These are phyloP conservation scores for Synergus japonicus DNA, from an alignment of 2,888 invertebrate genomes.

Conservation along the genomic window DNA sequence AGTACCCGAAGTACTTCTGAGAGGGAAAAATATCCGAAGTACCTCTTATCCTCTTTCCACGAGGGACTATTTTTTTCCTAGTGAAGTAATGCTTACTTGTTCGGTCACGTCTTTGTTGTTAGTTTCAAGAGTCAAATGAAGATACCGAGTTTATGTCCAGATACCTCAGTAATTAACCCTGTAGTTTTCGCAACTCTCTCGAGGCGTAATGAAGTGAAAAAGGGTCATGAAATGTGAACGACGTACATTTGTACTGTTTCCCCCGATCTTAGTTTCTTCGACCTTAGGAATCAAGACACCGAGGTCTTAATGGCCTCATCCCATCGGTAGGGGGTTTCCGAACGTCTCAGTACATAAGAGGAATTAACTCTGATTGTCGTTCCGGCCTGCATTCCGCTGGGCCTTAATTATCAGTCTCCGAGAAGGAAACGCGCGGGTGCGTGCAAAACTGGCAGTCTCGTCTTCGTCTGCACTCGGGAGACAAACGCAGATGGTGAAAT, in stretches of 20 bases:
- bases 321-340: slow-evolving; percentile 13
- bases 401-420: slow-evolving; percentile 52
- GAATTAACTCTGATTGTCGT: slow-evolving; percentile 54
- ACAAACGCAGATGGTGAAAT: slow-evolving; percentile 39
- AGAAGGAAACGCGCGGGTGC: slow-evolving; percentile 45
- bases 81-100: neutral
- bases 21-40: too few species aligned
- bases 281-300: slow-evolving; percentile 6
- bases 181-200: slow-evolving; percentile 2
- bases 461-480: slow-evolving; percentile 29
- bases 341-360: slow-evolving; percentile 10
- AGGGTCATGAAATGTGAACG: slow-evolving; percentile 25
- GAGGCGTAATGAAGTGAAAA: slow-evolving; percentile 28
- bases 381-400: slow-evolving; percentile 49
- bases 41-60: neutral
- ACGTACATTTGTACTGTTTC: slow-evolving; percentile 30
- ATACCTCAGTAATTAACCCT: slow-evolving; percentile 31
- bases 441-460: neutral
- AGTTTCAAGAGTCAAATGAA: slow-evolving; percentile 28
- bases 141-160: slow-evolving; percentile 14
- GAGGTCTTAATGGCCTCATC: slow-evolving; percentile 18
- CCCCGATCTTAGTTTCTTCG: slow-evolving; percentile 28
- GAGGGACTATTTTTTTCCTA: neutral
- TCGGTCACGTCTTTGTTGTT: neutral
- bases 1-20: too few species aligned